A percentile compares a stretch with the other conserved stretches of the same genome.
These are phyloP conservation scores for Yponomeuta malinellus DNA, from an alignment of 2,888 invertebrate species.

Conservation along the genomic window DNA sequence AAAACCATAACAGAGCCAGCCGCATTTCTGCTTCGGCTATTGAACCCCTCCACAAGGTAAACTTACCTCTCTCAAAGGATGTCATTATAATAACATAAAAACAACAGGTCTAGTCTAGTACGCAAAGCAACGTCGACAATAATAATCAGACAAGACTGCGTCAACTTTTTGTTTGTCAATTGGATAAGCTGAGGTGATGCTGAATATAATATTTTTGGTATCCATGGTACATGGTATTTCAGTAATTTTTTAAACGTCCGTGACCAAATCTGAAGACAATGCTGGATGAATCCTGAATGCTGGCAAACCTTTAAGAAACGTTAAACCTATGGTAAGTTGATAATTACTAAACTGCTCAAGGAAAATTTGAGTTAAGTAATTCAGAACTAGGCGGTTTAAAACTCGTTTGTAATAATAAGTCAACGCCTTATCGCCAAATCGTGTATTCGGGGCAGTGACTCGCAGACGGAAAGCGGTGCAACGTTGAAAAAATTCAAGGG, in stretches of 20 bases:
- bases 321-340: too few species aligned
- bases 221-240: too few species aligned
- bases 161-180: too few species aligned
- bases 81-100: background rate
- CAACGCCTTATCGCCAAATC: background rate
- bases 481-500: slow-evolving; percentile 61
- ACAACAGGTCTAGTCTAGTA: background rate
- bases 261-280: too few species aligned
- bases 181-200: too few species aligned
- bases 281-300: too few species aligned
- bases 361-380: too few species aligned
- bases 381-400: background rate
- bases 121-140: background rate
- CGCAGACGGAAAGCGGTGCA: slow-evolving; percentile 24
- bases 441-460: slow-evolving; percentile 7
- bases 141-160: background rate
- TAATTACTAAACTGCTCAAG: too few species aligned
- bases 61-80: background rate
- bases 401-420: background rate
- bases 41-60: background rate
- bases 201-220: too few species aligned
- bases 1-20: background rate
- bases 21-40: background rate
- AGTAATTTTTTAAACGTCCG: too few species aligned
- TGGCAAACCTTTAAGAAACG: too few species aligned